A percentile compares a stretch with the other conserved stretches of the same genome.
Conservation (phyloP, 2,113 vertebrate genomes). For the Archilochus colubris region DNA sequence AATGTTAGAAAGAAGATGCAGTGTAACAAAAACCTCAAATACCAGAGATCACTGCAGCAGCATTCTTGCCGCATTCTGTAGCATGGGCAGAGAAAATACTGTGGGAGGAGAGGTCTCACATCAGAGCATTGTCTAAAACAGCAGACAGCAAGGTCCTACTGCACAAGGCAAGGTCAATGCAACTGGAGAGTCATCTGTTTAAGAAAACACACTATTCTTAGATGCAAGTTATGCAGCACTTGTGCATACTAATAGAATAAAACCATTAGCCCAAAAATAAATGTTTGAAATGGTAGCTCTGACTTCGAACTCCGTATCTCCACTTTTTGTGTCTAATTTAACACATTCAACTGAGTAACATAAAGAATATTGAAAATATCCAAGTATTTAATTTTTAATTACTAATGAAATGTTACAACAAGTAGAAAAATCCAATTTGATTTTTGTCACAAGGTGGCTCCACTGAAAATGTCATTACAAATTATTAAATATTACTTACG, state of each 20-base stretch:
- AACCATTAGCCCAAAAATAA: constrained; percentile 55
- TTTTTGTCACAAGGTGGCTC: not conserved
- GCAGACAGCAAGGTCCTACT: constrained; percentile 60
- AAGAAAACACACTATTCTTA: constrained; percentile 74
- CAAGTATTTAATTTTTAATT: not conserved
- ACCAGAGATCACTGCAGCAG: constrained; percentile 26
- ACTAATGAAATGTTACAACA: not conserved
- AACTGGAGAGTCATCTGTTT: constrained; percentile 67
- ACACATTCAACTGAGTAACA: not conserved
- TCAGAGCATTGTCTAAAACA: constrained; percentile 55
- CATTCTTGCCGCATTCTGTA: constrained; percentile 46
- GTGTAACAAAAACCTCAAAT: constrained; percentile 51
- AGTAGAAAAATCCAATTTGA: not conserved
- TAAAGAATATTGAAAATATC: not conserved
- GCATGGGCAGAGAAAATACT: constrained; percentile 26
- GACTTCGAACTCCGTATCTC: not conserved
- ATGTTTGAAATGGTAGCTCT: constrained; percentile 16
- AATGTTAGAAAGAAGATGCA: constrained; percentile 36
- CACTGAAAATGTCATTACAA: not conserved
- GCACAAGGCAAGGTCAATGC: constrained; percentile 59
- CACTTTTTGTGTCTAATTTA: not conserved
- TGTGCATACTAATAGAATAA: constrained; percentile 55
- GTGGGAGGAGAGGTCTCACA: constrained; percentile 48
- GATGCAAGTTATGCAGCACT: constrained; percentile 69
- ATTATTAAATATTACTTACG: not conserved